phyloP scores from a whole-genome alignment of 2,113 vertebrate genomes.

The Ceyx cyanopectus region DNA sequence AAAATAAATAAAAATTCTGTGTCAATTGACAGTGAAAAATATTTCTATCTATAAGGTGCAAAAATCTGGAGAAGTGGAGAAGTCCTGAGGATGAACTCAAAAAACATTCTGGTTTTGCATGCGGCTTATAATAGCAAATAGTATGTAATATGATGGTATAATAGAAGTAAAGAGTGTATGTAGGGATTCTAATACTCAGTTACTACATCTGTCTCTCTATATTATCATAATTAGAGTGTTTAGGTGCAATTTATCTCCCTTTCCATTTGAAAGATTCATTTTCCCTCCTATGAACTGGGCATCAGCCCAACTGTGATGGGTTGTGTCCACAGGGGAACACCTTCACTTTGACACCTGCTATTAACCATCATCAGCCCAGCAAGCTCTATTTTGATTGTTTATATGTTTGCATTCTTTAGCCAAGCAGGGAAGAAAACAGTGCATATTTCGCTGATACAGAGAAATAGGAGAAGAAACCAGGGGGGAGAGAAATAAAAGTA shows the following conservation, averaged over 20 bases:
- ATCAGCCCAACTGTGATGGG: slow-evolving; percentile 3
- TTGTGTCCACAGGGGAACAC: neutral
- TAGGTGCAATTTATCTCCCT: slow-evolving; percentile 54
- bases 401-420: neutral
- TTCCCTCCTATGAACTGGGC: slow-evolving; percentile 25
- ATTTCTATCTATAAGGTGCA: neutral
- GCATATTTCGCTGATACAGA: neutral
- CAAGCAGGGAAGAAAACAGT: neutral
- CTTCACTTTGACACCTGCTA: slow-evolving; percentile 38
- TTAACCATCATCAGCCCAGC: slow-evolving; percentile 43
- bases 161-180: neutral
- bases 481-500: neutral
- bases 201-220: slow-evolving; percentile 56
- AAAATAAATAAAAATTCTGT: neutral
- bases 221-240: slow-evolving; percentile 63
- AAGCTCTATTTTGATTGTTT: slow-evolving; percentile 3
- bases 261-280: slow-evolving; percentile 32
- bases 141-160: neutral
- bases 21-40: neutral
- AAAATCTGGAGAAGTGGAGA: neutral
- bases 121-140: slow-evolving; percentile 11
- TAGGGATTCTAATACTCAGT: slow-evolving; percentile 10
- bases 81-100: neutral
- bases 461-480: neutral
- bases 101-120: neutral